These are phyloP conservation scores for Scomber colias DNA, from an alignment of 2,113 vertebrate species.

Conservation along the genomic window DNA sequence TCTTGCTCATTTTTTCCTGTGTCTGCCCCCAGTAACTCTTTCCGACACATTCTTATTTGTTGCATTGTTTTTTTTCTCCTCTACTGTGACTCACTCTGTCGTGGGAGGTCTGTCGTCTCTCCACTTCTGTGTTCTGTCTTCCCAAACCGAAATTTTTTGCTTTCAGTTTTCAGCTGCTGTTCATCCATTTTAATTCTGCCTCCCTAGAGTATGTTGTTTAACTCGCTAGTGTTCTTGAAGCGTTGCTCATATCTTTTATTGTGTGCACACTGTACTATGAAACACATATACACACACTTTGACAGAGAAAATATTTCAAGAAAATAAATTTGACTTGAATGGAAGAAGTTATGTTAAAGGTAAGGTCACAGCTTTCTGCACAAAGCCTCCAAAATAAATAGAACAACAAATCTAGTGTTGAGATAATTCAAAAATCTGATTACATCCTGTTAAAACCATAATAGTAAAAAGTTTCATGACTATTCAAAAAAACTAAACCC, in stretches of 20 bases:
- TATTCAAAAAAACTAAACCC: not conserved
- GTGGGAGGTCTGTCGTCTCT: conserved; percentile 68
- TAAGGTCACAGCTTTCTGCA: no score
- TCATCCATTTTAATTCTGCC: conserved; percentile 36
- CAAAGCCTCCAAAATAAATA: no score
- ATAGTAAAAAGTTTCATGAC: not conserved
- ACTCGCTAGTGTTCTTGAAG: conserved; percentile 27
- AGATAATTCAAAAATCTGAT: conserved; percentile 1
- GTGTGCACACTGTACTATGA: not conserved
- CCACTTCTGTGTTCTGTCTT: conserved; percentile 43
- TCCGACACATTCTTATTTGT: conserved; percentile 59
- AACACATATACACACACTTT: not conserved
- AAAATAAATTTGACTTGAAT: not conserved
- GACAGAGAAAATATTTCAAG: not conserved
- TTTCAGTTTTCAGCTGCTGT: conserved; percentile 29
- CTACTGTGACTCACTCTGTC: conserved; percentile 68
- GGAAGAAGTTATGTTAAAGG: not conserved
- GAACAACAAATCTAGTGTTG: not conserved
- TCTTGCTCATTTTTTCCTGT: conserved; percentile 36
- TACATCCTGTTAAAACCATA: not conserved
- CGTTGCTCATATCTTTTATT: conserved; percentile 22
- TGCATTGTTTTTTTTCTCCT: conserved; percentile 34
- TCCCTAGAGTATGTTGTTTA: conserved; percentile 2
- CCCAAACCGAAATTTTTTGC: conserved; percentile 25
- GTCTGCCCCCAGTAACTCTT: conserved; percentile 45